A percentile compares a stretch with the other conserved stretches of the same genome.
Evolutionary conservation across 2,888 invertebrate genomes (phyloP).

Genomic region (Ashinkailepas kermadecensis): DNA sequence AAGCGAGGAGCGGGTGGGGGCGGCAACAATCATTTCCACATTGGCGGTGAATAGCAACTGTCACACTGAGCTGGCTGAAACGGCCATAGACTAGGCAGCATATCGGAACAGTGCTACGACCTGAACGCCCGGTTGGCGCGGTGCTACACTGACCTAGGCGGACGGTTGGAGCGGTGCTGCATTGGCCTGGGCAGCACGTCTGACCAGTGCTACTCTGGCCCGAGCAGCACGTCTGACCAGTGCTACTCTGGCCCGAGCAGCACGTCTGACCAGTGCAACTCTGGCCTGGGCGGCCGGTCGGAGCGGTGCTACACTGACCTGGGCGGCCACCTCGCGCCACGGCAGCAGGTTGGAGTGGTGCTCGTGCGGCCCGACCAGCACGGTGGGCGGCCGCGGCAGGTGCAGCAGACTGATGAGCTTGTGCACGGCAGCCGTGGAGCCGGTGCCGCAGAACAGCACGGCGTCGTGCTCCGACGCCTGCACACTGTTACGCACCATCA

Average conservation of each 20-base stretch:
- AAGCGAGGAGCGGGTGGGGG: too few relatives aligned
- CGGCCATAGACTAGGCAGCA: too few relatives aligned
- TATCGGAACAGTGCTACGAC: too few relatives aligned
- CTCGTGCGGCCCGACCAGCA: constrained; percentile 49
- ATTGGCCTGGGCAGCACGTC: background rate
- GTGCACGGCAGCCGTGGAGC: constrained; percentile 66
- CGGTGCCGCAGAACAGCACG: constrained; percentile 64
- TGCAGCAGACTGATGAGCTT: constrained; percentile 65
- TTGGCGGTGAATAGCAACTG: too few relatives aligned
- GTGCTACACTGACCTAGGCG: constrained; percentile 54
- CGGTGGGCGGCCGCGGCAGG: constrained; percentile 43
- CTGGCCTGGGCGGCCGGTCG: background rate
- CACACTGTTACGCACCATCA: constrained; percentile 66
- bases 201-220: constrained; percentile 45
- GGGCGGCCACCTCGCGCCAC: constrained; percentile 70
- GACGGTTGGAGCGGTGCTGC: constrained; percentile 63
- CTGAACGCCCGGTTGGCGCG: background rate
- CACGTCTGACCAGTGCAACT: background rate
- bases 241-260: constrained; percentile 46
- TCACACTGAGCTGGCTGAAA: too few relatives aligned
- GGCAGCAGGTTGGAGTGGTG: constrained; percentile 68
- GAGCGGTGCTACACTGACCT: constrained; percentile 48
- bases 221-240: constrained; percentile 63
- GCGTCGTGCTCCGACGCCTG: constrained; percentile 73
- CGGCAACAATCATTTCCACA: too few relatives aligned